phyloP scores from a whole-genome alignment of 2,888 invertebrate genomes.

The Nemoura dubitans region DNA sequence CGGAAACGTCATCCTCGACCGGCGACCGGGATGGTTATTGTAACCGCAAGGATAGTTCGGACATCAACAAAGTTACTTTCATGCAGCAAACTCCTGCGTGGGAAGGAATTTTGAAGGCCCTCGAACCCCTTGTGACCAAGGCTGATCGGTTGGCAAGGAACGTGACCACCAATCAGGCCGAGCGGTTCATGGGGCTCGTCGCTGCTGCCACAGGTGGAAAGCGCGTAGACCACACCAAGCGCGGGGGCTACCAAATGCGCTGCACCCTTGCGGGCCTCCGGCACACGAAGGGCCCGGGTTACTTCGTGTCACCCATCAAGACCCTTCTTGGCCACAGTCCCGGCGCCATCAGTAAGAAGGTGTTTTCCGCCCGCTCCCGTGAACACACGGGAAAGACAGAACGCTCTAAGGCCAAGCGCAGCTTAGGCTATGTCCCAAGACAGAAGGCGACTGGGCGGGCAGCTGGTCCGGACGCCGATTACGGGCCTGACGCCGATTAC shows the following conservation, averaged over 20 bases:
- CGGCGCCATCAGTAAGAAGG: not conserved
- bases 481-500: slow-evolving; percentile 24
- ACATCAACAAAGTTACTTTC: not conserved
- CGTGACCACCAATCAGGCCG: not conserved
- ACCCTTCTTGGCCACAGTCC: slow-evolving; percentile 9
- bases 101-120: not conserved
- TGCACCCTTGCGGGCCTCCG: not conserved
- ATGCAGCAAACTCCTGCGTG: not conserved
- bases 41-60: not conserved
- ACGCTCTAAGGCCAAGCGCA: not conserved
- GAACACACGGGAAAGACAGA: not conserved
- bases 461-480: not conserved
- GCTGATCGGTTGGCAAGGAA: not conserved
- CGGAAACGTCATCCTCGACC: not conserved
- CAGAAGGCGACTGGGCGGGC: not conserved
- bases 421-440: not conserved
- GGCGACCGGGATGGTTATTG: slow-evolving; percentile 31
- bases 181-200: not conserved
- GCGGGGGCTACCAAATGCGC: not conserved
- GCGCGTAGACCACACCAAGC: not conserved
- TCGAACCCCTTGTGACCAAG: not conserved
- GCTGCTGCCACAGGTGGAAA: not conserved
- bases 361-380: not conserved
- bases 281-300: slow-evolving; percentile 17
- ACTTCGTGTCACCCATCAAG: not conserved